A percentile compares a stretch with the other conserved stretches of the same genome.
Evolutionary conservation across 2,797 vertebrate genomes (phyloP).

Genomic region (Epinephelus coioides): DNA sequence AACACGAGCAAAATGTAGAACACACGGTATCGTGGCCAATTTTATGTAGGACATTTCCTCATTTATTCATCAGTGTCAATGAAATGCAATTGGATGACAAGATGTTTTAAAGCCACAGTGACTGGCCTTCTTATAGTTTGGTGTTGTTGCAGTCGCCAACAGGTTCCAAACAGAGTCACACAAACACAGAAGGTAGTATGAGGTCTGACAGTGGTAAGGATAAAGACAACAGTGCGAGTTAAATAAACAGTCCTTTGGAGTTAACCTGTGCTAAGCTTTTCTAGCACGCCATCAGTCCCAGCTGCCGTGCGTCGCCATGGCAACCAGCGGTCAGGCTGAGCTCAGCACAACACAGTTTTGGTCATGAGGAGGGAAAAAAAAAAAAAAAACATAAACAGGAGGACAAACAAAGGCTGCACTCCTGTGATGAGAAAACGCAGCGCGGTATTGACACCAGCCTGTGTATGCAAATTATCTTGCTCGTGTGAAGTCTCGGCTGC

Average conservation of each 20-base stretch:
- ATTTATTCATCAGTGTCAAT: constrained; percentile 1
- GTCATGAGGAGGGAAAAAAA: constrained; percentile 40
- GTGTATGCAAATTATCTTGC: constrained; percentile 53
- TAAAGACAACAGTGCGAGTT: constrained; percentile 17
- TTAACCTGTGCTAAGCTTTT: constrained; percentile 61
- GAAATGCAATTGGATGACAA: constrained; percentile 6
- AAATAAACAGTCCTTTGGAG: constrained; percentile 59
- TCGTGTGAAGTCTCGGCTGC: constrained; percentile 33
- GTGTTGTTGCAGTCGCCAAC: neutral
- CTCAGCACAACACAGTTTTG: constrained; percentile 57
- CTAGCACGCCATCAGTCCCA: constrained; percentile 43
- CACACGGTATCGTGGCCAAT: neutral
- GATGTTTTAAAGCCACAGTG: neutral
- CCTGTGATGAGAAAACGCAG: constrained; percentile 37
- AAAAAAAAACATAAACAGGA: constrained; percentile 45
- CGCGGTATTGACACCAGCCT: constrained; percentile 41
- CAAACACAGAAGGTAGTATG: constrained; percentile 1
- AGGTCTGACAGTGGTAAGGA: constrained; percentile 14
- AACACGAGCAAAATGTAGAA: constrained; percentile 10
- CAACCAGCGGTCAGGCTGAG: constrained; percentile 75
- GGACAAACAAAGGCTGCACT: constrained; percentile 56
- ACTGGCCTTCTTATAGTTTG: neutral
- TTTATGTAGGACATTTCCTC: neutral
- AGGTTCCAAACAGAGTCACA: constrained; percentile 15
- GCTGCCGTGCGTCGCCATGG: constrained; percentile 74